These are phyloP conservation scores for Chionoecetes opilio DNA, from an alignment of 1,140 invertebrate species.

Conservation along the genomic window DNA sequence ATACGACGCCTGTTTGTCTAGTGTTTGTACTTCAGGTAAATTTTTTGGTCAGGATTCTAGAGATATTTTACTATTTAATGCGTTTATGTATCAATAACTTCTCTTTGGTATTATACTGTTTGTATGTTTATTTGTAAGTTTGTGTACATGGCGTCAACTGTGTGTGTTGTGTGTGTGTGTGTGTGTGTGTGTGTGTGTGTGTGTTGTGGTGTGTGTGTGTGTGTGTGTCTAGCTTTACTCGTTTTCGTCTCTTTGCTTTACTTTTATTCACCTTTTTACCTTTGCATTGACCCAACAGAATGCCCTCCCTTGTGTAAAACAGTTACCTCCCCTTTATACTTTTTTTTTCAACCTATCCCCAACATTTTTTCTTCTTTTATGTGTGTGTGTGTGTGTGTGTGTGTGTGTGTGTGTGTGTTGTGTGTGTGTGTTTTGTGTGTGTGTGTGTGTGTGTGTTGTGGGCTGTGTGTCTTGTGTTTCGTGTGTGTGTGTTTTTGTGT, in stretches of 20 bases:
- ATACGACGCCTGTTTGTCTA: no score
- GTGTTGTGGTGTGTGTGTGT: constrained; percentile 1
- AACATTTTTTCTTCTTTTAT: background rate
- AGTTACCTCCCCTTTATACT: background rate
- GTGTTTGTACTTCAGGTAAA: no score
- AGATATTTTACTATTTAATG: no score
- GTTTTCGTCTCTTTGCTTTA: background rate
- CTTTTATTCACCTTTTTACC: background rate
- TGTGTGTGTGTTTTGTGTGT: background rate
- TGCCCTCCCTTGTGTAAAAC: background rate
- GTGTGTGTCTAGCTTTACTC: constrained; percentile 1
- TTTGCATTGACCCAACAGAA: background rate
- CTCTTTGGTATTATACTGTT: no score
- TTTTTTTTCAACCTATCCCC: background rate
- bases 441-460: no score
- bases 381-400: background rate
- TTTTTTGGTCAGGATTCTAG: no score
- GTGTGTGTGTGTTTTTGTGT: no score
- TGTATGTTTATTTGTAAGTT: no score
- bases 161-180: constrained; percentile 34
- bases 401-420: constrained; percentile 18
- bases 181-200: constrained; percentile 55
- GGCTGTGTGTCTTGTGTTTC: no score
- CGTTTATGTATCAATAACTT: no score
- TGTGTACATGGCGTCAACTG: no score